A percentile compares a stretch with the other conserved stretches of the same genome.
Evolutionary conservation across 2,797 vertebrate species (phyloP).

Genomic region (Eospalax fontanierii): DNA sequence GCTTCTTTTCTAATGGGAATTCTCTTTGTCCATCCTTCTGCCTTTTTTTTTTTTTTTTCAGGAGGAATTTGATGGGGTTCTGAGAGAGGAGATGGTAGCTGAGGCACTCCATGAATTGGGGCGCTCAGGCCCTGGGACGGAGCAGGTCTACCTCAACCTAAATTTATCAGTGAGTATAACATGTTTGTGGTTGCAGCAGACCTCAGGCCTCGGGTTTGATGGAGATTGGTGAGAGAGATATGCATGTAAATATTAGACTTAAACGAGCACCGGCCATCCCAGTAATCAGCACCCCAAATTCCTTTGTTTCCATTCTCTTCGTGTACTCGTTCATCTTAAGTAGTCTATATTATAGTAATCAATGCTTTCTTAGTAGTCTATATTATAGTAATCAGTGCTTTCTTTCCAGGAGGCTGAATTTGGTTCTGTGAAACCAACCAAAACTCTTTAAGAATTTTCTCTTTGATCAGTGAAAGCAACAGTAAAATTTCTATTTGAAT

Average conservation of each 20-base stretch:
- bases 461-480: slow-evolving; percentile 66
- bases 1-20: not conserved
- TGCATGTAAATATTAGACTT: slow-evolving; percentile 46
- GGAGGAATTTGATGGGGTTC: slow-evolving; percentile 87
- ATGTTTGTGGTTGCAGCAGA: not conserved
- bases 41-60: slow-evolving; percentile 68
- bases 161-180: slow-evolving; percentile 92
- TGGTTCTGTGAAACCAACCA: slow-evolving; percentile 76
- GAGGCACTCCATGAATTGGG: slow-evolving; percentile 90
- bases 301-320: slow-evolving; percentile 65
- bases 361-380: slow-evolving; percentile 70
- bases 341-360: slow-evolving; percentile 72
- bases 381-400: slow-evolving; percentile 73
- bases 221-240: not conserved
- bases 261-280: not conserved
- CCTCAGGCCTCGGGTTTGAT: not conserved
- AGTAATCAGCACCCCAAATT: not conserved
- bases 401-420: slow-evolving; percentile 73
- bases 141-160: slow-evolving; percentile 92
- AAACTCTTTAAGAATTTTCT: slow-evolving; percentile 68
- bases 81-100: slow-evolving; percentile 90
- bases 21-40: not conserved
- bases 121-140: slow-evolving; percentile 89
- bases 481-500: slow-evolving; percentile 72
- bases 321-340: slow-evolving; percentile 66